Evolutionary conservation across 2,888 invertebrate genomes (phyloP), one percentile per base, ranked within the genome.

Genomic region (Petrolisthes manimaculis): DNA sequence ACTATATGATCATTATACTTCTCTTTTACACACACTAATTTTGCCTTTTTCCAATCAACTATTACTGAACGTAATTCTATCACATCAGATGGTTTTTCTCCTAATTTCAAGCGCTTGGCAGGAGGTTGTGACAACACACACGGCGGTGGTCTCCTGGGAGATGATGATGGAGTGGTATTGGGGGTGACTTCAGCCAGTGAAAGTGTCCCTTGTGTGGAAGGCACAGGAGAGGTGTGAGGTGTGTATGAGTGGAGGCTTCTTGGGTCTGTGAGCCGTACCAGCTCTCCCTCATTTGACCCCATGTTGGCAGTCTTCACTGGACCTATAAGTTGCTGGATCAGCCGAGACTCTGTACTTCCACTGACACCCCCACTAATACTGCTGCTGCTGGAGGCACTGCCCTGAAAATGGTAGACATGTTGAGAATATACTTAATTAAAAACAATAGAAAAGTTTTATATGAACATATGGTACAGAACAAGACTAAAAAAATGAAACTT

Each of bases 1-100:
- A 96, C 95, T 89, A 93, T 91, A 90, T 93, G 92, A 83, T 93
- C 93, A 88, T 92, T 92, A 91, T 93, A 93, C 56, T 91, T 92
- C 79, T 92, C 92, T 90, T 93, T 93, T 4, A 93, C 86, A 71
- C 92, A 92, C 61, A 90, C 91, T 91, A 93, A 92, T 88, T 92
- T 92, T n/a, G 82, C 86, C 21, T 84, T 89, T 75, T 91, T 91
- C 89, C 90, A 91, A 53, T 91, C 89, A 79, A 91, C 80, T 54
- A 91, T 89, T 18, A 89, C 83, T 55, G 84, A 86, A 37, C 89
- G 74, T 78, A 91, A 75, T 56, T 91, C 89, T 56, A 69, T 51
- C 4, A 83, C 54, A 86, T 88, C 84, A 21, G 84, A 55, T 5
- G 91, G 91, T 75, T 89, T 91, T 14, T 89, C 89, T 61, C 89